A percentile compares a stretch with the other conserved stretches of the same genome.
These are phyloP conservation scores for Tragelaphus strepsiceros DNA, from an alignment of 2,113 vertebrate genomes.

Conservation along the genomic window DNA sequence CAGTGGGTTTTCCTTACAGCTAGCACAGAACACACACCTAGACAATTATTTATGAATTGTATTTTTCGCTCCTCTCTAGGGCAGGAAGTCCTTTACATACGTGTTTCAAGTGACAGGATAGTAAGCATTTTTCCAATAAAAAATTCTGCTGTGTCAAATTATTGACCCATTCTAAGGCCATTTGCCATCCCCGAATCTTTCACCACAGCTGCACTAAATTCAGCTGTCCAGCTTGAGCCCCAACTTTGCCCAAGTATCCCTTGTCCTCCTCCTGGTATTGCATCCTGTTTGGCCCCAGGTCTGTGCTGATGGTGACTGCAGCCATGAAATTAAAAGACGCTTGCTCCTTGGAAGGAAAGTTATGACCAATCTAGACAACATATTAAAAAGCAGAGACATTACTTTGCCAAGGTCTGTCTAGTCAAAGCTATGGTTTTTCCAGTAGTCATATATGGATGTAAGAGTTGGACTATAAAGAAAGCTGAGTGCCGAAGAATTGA, in stretches of 20 bases:
- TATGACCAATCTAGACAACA: neutral
- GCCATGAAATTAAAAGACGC: neutral
- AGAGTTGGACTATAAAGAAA: neutral
- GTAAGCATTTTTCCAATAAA: neutral
- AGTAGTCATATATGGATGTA: neutral
- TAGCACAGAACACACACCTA: neutral
- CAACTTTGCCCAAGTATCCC: neutral
- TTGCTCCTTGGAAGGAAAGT: neutral
- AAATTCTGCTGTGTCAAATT: neutral
- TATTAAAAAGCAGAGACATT: neutral
- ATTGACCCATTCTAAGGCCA: neutral
- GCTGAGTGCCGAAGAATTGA: neutral
- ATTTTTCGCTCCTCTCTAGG: neutral
- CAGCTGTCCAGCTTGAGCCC: no score
- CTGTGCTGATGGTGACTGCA: neutral
- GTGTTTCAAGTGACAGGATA: no score
- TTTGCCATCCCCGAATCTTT: neutral
- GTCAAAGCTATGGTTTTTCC: neutral
- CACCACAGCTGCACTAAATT: neutral
- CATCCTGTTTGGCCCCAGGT: neutral
- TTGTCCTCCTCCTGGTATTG: neutral
- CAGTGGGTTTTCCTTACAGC: neutral
- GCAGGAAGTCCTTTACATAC: neutral
- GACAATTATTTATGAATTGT: no score
- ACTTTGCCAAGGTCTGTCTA: neutral